These are phyloP conservation scores for Globodera rostochiensis DNA, from an alignment of 1,140 invertebrate genomes.

Conservation along the genomic window DNA sequence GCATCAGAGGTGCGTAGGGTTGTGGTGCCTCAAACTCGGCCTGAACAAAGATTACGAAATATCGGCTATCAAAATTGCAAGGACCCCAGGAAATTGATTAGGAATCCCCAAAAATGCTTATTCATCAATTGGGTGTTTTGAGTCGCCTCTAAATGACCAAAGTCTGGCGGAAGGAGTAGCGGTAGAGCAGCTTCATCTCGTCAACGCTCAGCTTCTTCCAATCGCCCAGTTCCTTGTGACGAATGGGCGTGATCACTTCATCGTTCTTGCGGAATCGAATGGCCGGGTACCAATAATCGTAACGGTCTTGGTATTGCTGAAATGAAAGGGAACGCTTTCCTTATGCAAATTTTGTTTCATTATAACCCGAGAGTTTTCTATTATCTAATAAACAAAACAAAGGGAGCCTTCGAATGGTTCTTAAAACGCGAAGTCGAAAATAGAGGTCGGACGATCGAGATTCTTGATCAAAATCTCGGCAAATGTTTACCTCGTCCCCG, in stretches of 20 bases:
- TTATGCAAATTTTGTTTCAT: background rate
- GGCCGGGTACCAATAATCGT: slow-evolving; percentile 64
- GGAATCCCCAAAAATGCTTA: background rate
- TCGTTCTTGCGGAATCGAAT: slow-evolving; percentile 65
- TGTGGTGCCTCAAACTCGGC: slow-evolving; percentile 62
- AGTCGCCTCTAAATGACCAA: slow-evolving; percentile 8
- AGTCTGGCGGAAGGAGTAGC: slow-evolving; percentile 62
- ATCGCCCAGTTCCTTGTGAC: slow-evolving; percentile 59
- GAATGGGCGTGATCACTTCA: slow-evolving; percentile 50
- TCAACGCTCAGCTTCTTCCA: slow-evolving; percentile 60
- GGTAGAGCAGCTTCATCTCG: slow-evolving; percentile 63
- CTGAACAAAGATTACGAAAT: background rate
- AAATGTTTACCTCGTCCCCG: slow-evolving; percentile 51
- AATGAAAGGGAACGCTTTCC: slow-evolving; percentile 36
- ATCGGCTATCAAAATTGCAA: background rate
- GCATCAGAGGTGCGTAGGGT: slow-evolving; percentile 60
- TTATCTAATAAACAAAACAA: too few species aligned
- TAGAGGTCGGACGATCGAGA: background rate
- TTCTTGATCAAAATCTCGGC: too few species aligned
- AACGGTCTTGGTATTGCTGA: slow-evolving; percentile 59
- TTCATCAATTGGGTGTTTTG: slow-evolving; percentile 5
- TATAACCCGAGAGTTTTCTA: slow-evolving; percentile 2
- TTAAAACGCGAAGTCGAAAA: background rate
- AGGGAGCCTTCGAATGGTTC: too few species aligned
- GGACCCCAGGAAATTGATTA: background rate